phyloP scores from a whole-genome alignment of 2,113 vertebrate genomes.

The Nycticryphes semicollaris region DNA sequence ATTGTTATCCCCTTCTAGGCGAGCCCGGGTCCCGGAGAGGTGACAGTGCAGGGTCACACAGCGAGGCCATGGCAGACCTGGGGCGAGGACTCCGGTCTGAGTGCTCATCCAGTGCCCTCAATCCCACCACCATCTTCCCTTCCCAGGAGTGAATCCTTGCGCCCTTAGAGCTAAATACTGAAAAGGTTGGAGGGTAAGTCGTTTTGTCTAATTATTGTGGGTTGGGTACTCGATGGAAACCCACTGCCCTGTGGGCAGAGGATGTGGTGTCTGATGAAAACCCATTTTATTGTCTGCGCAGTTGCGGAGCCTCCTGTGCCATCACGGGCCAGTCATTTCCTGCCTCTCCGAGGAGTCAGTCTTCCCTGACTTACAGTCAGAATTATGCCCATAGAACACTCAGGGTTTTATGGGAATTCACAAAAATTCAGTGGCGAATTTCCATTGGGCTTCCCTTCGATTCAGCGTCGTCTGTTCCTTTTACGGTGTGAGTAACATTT shows the following conservation, averaged over 20 bases:
- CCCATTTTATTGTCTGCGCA: background rate
- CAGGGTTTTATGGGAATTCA: conserved; percentile 27
- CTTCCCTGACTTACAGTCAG: background rate
- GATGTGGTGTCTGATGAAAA: background rate
- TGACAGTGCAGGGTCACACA: conserved; percentile 66
- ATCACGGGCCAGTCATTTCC: background rate
- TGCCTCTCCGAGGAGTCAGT: conserved; percentile 12
- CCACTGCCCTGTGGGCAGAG: background rate
- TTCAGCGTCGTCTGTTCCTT: conserved; percentile 13
- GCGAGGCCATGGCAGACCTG: conserved; percentile 57
- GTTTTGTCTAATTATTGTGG: conserved; percentile 47
- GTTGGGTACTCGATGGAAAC: background rate
- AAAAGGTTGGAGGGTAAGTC: conserved; percentile 51
- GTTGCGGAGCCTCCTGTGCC: background rate
- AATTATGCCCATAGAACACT: background rate
- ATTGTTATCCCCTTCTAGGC: conserved; percentile 65
- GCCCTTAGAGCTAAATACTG: conserved; percentile 56
- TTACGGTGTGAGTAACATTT: conserved; percentile 22
- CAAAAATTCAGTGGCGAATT: background rate
- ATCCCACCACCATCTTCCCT: conserved; percentile 61
- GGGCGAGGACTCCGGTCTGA: conserved; percentile 62
- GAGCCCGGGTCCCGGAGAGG: conserved; percentile 49
- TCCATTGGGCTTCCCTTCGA: background rate
- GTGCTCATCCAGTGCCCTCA: conserved; percentile 66
- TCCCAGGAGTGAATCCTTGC: conserved; percentile 57